Evolutionary conservation across 2,113 vertebrate species (phyloP).

Genomic region (Corythornis vintsioides): DNA sequence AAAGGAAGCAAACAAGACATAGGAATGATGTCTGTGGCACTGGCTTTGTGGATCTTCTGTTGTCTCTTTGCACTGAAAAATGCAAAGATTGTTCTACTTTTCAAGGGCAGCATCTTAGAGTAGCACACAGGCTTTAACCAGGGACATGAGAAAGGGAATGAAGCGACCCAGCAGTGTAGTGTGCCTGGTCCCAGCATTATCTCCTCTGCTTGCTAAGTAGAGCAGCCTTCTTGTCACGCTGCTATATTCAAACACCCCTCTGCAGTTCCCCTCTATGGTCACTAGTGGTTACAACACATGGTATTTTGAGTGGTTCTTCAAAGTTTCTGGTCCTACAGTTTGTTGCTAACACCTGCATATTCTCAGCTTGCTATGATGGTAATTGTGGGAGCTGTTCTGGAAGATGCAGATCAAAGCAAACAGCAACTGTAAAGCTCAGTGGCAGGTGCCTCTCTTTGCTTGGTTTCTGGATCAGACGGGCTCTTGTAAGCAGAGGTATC

Average conservation of each 20-base stretch:
- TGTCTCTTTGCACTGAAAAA: background rate
- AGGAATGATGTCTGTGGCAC: background rate
- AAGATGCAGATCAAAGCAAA: constrained; percentile 21
- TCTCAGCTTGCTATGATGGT: background rate
- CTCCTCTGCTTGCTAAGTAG: background rate
- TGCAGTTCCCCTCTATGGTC: background rate
- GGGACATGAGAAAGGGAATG: background rate
- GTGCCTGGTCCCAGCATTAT: background rate
- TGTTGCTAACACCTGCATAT: background rate
- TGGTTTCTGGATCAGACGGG: background rate
- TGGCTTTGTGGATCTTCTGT: background rate
- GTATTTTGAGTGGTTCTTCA: background rate
- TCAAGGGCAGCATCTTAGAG: background rate
- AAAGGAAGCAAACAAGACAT: background rate
- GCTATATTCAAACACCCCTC: background rate
- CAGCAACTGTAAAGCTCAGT: background rate
- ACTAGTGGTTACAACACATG: background rate
- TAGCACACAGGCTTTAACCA: background rate
- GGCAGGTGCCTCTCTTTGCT: background rate
- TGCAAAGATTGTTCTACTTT: background rate
- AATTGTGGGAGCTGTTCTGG: background rate
- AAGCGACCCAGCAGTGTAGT: background rate
- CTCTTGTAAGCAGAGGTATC: background rate
- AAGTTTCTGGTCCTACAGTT: background rate
- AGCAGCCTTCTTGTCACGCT: background rate